phyloP scores from a whole-genome alignment of 2,797 vertebrate genomes.

The Streptopelia turtur region DNA sequence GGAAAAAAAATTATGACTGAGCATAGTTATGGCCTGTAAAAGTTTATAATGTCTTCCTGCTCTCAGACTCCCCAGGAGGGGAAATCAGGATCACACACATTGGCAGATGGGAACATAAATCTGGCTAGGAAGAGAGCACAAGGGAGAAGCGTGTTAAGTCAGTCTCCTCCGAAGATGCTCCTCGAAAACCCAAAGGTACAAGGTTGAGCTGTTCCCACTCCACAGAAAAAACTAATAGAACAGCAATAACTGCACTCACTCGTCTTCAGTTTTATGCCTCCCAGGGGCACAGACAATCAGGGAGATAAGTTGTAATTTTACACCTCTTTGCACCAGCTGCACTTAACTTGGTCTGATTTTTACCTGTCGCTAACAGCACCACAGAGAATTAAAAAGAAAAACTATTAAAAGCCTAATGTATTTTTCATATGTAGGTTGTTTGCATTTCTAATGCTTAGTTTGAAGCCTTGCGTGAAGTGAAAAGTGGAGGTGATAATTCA shows the following conservation, averaged over 20 bases:
- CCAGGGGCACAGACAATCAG: neutral
- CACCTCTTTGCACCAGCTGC: constrained; percentile 3
- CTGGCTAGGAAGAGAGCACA: neutral
- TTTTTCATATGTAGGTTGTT: constrained; percentile 44
- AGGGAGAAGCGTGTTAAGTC: constrained; percentile 6
- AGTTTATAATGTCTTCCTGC: neutral
- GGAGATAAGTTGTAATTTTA: constrained; percentile 29
- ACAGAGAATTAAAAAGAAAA: constrained; percentile 16
- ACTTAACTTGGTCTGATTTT: constrained; percentile 33
- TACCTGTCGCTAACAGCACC: constrained; percentile 39
- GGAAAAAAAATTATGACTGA: neutral
- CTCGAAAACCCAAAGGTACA: neutral
- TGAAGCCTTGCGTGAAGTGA: neutral
- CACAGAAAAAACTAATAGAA: neutral
- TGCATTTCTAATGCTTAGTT: constrained; percentile 49
- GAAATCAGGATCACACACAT: neutral
- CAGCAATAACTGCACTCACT: neutral
- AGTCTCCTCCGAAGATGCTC: neutral
- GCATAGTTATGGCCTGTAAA: neutral
- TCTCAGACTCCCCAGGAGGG: neutral
- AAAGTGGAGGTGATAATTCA: constrained; percentile 15
- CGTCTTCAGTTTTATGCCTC: constrained; percentile 15
- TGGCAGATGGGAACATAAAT: neutral
- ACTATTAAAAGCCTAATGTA: constrained; percentile 36
- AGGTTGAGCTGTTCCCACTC: neutral